phyloP scores from a whole-genome alignment of 2,797 vertebrate species.

The Propithecus deckenii region DNA sequence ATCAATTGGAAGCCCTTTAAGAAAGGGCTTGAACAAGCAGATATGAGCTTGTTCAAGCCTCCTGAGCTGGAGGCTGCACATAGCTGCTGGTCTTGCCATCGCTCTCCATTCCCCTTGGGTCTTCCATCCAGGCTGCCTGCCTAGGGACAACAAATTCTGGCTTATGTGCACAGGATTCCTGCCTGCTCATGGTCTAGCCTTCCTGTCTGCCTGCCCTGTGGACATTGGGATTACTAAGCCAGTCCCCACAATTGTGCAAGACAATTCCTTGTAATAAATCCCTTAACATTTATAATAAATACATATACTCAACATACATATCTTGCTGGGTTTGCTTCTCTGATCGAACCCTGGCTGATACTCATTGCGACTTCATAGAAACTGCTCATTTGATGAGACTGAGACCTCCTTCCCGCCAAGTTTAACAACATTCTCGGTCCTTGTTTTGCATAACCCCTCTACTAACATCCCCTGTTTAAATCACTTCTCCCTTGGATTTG shows the following conservation, averaged over 20 bases:
- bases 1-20: background rate
- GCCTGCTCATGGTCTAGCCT: background rate
- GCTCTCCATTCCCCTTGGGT: background rate
- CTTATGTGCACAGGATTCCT: background rate
- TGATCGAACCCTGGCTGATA: background rate
- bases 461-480: background rate
- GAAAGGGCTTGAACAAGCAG: background rate
- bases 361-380: background rate
- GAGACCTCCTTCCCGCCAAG: background rate
- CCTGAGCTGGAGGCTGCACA: background rate
- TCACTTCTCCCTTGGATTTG: background rate
- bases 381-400: background rate
- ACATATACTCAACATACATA: background rate
- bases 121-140: background rate
- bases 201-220: background rate
- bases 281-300: background rate
- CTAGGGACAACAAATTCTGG: background rate
- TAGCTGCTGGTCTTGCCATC: background rate
- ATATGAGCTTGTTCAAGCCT: background rate
- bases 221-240: background rate
- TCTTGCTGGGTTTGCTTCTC: background rate
- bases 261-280: background rate
- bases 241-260: background rate
- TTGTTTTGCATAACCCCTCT: background rate
- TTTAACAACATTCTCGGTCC: background rate